Base-by-base conservation (phyloP, 2,888 invertebrate genomes). In the Tenthredo scrophulariae region DNA sequence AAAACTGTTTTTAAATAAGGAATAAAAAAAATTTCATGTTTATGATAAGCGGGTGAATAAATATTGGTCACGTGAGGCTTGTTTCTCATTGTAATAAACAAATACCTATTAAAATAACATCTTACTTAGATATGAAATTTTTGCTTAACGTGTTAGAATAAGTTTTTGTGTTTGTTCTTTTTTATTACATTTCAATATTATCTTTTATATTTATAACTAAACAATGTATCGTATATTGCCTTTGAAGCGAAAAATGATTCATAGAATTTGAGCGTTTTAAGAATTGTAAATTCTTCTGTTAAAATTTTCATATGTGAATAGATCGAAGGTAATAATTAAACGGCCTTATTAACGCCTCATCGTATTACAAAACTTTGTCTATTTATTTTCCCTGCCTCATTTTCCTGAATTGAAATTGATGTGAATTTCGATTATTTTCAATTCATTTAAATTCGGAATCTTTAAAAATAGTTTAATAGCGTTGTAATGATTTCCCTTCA, bases 181-280 rank as follows among this genome's bases (percentile, higher is more conserved):
- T 43, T 13, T 74, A 74, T 74, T 43, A 74, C 40, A 43, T 74
- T 40, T 74, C 43, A 74, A 40, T 74, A 29, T 67, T 67, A 15
- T 67, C 15, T 67, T 37, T 37, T 54, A 37, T 58, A 79, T 79
- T 79, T 79, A 79, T 79, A 79, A 79, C 10, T 54, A 26, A 67
- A 67, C 67, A 67, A 67, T 67, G 29, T 67, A 67, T 33, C 10
- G 13, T 67, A 4, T 67, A 67, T 15, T 67, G 67, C 67, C 67
- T 67, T 65, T 18, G 29, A 26, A 33, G 15, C 18, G 33, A 33
- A 67, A 15, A 33, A 67, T 29, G 15, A 67, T 33, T 33, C 1
- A 29, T 15, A 33, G 26, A 33, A 33, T 67, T 67, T 18, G 26
- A 4, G 7, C 7, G 15, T 67, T 67, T 26, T 62, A 26, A 37